Conservation (phyloP, 2,797 vertebrate species). For the Channallabes apus region DNA sequence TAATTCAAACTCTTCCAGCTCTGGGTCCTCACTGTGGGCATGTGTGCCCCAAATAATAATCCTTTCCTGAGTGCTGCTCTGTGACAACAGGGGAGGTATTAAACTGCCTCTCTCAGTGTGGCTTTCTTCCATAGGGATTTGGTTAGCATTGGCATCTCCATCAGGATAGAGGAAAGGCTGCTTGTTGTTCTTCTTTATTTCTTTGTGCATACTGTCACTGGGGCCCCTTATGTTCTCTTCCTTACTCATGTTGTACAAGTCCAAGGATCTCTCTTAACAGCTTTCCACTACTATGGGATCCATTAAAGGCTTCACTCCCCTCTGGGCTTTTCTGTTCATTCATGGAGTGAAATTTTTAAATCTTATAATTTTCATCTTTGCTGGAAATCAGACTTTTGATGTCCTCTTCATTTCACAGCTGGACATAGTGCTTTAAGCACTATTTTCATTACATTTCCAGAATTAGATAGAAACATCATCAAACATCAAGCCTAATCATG, state of each 20-base stretch:
- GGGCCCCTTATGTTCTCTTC: slow-evolving; percentile 66
- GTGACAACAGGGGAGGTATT: slow-evolving; percentile 70
- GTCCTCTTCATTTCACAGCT: slow-evolving; percentile 31
- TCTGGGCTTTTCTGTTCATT: slow-evolving; percentile 36
- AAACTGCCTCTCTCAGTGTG: slow-evolving; percentile 67
- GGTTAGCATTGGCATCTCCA: slow-evolving; percentile 90
- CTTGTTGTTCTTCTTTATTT: slow-evolving; percentile 82
- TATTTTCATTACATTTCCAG: slow-evolving; percentile 44
- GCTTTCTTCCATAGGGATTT: slow-evolving; percentile 69
- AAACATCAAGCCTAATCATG: slow-evolving; percentile 23
- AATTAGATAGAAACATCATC: slow-evolving; percentile 25
- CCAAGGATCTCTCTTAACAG: slow-evolving; percentile 57
- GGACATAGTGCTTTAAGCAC: slow-evolving; percentile 15
- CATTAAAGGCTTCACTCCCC: slow-evolving; percentile 62
- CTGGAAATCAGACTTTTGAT: background rate
- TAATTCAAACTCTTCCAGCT: slow-evolving; percentile 70
- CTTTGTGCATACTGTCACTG: slow-evolving; percentile 73
- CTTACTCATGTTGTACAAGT: slow-evolving; percentile 67
- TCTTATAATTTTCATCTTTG: slow-evolving; percentile 57
- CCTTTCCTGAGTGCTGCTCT: slow-evolving; percentile 76
- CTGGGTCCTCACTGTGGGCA: slow-evolving; percentile 69
- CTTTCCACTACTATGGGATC: slow-evolving; percentile 58
- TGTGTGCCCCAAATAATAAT: slow-evolving; percentile 75
- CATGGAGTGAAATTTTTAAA: slow-evolving; percentile 51
- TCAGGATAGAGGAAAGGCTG: slow-evolving; percentile 63